Conservation (phyloP, 2,888 invertebrate genomes). For the Heliothis peltigera region DNA sequence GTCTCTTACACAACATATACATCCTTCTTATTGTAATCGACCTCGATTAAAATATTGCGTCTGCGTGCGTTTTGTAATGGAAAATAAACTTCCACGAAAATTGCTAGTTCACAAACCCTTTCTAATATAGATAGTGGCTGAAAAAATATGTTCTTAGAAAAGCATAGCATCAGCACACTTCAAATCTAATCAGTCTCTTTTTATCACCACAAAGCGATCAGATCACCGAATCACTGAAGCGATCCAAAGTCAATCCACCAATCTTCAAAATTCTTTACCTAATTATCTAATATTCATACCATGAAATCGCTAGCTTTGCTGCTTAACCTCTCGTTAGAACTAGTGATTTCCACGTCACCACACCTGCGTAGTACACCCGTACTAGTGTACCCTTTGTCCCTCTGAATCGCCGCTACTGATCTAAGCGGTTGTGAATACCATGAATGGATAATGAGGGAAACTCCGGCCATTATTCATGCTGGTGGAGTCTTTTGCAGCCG, state of each 20-base stretch:
- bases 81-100: neutral
- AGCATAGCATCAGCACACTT: too few species aligned
- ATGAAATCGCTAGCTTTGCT: neutral
- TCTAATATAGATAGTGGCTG: too few species aligned
- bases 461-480: slow-evolving; percentile 22
- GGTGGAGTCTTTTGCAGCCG: slow-evolving; percentile 18
- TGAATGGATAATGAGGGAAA: slow-evolving; percentile 44
- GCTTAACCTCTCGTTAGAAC: neutral
- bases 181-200: too few species aligned
- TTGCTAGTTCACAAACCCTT: too few species aligned
- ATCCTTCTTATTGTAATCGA: slow-evolving; percentile 15
- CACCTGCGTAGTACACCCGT: slow-evolving; percentile 14
- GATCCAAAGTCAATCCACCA: too few species aligned
- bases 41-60: slow-evolving; percentile 30
- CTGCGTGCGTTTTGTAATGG: neutral
- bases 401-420: slow-evolving; percentile 9
- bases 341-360: neutral
- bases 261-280: too few species aligned
- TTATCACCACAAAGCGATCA: too few species aligned
- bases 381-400: slow-evolving; percentile 26
- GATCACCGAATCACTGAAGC: too few species aligned
- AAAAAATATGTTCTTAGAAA: too few species aligned
- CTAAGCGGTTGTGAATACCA: slow-evolving; percentile 30
- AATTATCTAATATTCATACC: too few species aligned
- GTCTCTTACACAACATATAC: slow-evolving; percentile 13